phyloP scores from a whole-genome alignment of 2,113 vertebrate species.

The Benitochromis conjunctus region DNA sequence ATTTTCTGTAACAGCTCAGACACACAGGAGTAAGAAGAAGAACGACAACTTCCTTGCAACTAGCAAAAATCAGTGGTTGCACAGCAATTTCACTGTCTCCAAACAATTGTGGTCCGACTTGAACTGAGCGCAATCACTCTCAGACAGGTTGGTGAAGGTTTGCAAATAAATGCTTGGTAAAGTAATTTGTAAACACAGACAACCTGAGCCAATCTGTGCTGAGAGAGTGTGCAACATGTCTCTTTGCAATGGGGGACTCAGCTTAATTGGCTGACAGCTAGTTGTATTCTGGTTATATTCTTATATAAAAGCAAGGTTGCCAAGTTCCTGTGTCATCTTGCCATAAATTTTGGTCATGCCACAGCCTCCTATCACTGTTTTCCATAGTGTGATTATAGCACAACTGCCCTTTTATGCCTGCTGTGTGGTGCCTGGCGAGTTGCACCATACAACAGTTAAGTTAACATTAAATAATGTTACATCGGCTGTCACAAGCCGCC shows the following conservation, averaged over 20 bases:
- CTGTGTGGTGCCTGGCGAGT: not conserved
- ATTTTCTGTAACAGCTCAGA: not conserved
- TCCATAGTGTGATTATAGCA: not conserved
- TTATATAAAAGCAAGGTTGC: not conserved
- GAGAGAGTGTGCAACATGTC: not conserved
- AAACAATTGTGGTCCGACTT: no score
- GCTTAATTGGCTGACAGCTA: not conserved
- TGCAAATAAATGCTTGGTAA: no score
- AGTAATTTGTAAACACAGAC: no score
- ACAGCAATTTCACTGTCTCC: not conserved
- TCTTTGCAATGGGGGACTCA: not conserved
- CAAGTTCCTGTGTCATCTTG: not conserved
- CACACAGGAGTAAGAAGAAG: not conserved
- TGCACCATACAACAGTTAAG: not conserved
- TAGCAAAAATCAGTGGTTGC: not conserved
- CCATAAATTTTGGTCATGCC: not conserved
- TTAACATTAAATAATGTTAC: not conserved
- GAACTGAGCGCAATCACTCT: no score
- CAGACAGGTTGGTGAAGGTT: no score
- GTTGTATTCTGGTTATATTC: not conserved
- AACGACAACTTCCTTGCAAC: not conserved
- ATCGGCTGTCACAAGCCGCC: not conserved
- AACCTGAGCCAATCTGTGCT: no score
- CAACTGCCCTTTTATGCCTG: not conserved
- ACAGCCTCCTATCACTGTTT: not conserved